phyloP scores from a whole-genome alignment of 2,888 invertebrate species.

The Thymelicus acteon region DNA sequence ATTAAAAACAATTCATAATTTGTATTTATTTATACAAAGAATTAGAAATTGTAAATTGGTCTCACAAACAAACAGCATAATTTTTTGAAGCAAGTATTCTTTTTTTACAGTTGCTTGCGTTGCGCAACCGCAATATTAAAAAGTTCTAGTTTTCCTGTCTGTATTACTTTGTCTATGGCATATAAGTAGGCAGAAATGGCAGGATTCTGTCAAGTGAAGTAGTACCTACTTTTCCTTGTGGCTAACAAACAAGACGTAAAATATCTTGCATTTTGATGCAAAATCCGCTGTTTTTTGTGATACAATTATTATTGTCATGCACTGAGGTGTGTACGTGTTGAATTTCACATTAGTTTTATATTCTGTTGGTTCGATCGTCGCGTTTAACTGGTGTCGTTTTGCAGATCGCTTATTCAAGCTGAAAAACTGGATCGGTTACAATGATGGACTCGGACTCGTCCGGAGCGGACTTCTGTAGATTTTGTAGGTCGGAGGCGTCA shows the following conservation, averaged over 20 bases:
- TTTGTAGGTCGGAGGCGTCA: constrained; percentile 97
- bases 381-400: constrained; percentile 53
- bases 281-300: constrained; percentile 59
- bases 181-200: constrained; percentile 1
- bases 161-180: not conserved
- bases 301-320: constrained; percentile 49
- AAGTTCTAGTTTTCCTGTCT: no score
- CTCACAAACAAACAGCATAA: no score
- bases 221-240: constrained; percentile 49
- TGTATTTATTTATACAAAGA: no score
- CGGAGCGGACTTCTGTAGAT: constrained; percentile 97
- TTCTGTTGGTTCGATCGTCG: not conserved
- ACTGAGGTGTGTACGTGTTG: constrained; percentile 49
- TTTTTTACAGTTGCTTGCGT: no score
- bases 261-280: constrained; percentile 52
- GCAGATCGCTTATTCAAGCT: constrained; percentile 67
- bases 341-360: constrained; percentile 15
- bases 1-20: no score
- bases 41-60: no score
- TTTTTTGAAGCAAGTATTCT: no score
- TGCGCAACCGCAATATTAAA: no score
- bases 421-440: constrained; percentile 76
- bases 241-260: constrained; percentile 70
- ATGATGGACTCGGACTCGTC: constrained; percentile 80
- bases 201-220: constrained; percentile 10